A percentile compares a stretch with the other conserved stretches of the same genome.
These are phyloP conservation scores for Molanna angustata DNA, from an alignment of 2,888 invertebrate species.

Conservation along the genomic window DNA sequence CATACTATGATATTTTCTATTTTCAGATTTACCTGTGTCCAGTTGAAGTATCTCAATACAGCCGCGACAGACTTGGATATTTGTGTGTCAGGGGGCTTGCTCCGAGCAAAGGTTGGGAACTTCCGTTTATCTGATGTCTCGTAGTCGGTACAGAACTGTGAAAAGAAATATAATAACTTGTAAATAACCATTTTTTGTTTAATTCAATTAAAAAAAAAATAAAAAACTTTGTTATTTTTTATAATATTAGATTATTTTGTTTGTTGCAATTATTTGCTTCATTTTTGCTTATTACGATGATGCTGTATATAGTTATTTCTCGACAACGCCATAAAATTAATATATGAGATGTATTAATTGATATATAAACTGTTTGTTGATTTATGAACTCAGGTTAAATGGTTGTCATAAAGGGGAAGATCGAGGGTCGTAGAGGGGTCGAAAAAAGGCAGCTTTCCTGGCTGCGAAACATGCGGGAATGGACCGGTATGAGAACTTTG, in stretches of 20 bases:
- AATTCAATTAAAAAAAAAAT: neutral
- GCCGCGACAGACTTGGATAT: slow-evolving; percentile 91
- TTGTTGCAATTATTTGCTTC: neutral
- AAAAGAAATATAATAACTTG: slow-evolving; percentile 35
- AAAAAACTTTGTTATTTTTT: neutral
- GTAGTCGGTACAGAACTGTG: slow-evolving; percentile 86
- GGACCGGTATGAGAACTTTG: too few species aligned
- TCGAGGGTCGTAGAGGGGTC: too few species aligned
- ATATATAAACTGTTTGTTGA: too few species aligned
- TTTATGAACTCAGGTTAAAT: too few species aligned
- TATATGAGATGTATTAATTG: too few species aligned
- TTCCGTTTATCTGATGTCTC: slow-evolving; percentile 84
- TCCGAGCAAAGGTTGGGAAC: slow-evolving; percentile 89
- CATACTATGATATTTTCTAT: too few species aligned
- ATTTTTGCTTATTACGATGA: too few species aligned
- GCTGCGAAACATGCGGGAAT: too few species aligned
- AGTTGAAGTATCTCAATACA: slow-evolving; percentile 79
- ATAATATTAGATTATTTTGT: neutral
- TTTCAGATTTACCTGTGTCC: slow-evolving; percentile 72
- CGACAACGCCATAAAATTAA: too few species aligned
- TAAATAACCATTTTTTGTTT: neutral
- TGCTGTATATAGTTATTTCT: too few species aligned
- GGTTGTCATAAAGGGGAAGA: too few species aligned
- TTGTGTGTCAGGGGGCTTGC: slow-evolving; percentile 89
- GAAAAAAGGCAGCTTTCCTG: too few species aligned